A percentile compares a stretch with the other conserved stretches of the same genome.
Conservation (phyloP, 2,797 vertebrate genomes). For the Sibirionetta formosa region DNA sequence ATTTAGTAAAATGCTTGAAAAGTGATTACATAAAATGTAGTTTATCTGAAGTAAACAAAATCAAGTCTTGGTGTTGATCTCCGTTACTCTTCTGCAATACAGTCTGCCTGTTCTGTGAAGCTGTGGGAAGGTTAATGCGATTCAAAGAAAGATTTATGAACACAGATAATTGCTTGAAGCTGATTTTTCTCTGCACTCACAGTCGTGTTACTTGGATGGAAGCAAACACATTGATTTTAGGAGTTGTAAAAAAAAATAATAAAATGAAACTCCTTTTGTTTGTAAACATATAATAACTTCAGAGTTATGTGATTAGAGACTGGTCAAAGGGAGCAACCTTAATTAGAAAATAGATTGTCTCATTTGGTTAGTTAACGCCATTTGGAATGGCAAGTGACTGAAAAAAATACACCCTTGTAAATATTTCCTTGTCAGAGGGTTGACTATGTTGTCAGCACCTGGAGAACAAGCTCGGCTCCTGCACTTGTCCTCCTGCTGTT, state of each 20-base stretch:
- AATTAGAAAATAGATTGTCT: background rate
- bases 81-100: background rate
- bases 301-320: background rate
- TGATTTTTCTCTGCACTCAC: background rate
- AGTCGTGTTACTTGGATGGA: background rate
- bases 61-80: background rate
- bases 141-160: slow-evolving; percentile 39
- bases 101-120: background rate
- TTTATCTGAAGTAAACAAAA: slow-evolving; percentile 17
- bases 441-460: background rate
- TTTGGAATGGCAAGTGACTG: background rate
- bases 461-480: background rate
- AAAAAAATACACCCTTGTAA: background rate
- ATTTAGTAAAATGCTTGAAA: background rate
- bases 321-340: background rate
- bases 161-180: slow-evolving; percentile 13
- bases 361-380: background rate
- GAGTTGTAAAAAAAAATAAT: background rate
- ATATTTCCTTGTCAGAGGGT: background rate
- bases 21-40: background rate
- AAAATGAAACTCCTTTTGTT: background rate
- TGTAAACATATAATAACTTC: background rate
- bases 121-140: background rate
- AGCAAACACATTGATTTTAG: background rate
- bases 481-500: background rate